Conservation (phyloP, 2,888 invertebrate genomes). For the Pseudococcus longispinus region DNA sequence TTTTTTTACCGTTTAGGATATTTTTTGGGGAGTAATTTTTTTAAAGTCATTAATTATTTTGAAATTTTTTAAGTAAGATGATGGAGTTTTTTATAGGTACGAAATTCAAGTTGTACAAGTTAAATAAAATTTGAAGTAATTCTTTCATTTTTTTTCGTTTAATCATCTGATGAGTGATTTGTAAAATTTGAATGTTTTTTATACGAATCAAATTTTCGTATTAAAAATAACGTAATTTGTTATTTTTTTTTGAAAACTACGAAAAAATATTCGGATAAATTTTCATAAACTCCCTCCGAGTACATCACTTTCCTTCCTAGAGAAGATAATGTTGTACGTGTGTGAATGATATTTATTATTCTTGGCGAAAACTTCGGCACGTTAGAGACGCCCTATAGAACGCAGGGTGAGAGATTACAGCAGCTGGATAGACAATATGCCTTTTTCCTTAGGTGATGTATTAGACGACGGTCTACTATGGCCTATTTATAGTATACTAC, state of each 20-base stretch:
- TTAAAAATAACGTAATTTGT: not conserved
- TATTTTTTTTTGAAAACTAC: not conserved
- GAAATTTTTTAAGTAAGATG: not conserved
- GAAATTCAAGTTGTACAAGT: too few relatives aligned
- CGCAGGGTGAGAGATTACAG: not conserved
- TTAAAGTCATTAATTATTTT: not conserved
- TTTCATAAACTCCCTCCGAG: not conserved
- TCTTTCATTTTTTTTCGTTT: not conserved
- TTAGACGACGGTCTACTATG: not conserved
- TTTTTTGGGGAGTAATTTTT: not conserved
- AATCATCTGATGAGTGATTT: not conserved
- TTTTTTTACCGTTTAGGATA: not conserved
- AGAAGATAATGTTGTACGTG: not conserved
- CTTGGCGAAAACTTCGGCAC: conserved; percentile 17
- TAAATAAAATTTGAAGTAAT: not conserved
- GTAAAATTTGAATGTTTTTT: not conserved
- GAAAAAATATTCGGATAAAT: not conserved
- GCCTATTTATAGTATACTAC: not conserved
- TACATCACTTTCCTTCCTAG: not conserved
- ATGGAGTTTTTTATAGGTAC: too few relatives aligned
- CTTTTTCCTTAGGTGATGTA: conserved; percentile 8
- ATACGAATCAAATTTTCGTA: not conserved
- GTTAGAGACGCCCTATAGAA: not conserved
- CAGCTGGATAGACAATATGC: conserved; percentile 23
- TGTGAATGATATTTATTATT: conserved; percentile 18